Base-by-base conservation (phyloP, 2,113 vertebrate species). In the Sorex fumeus region DNA sequence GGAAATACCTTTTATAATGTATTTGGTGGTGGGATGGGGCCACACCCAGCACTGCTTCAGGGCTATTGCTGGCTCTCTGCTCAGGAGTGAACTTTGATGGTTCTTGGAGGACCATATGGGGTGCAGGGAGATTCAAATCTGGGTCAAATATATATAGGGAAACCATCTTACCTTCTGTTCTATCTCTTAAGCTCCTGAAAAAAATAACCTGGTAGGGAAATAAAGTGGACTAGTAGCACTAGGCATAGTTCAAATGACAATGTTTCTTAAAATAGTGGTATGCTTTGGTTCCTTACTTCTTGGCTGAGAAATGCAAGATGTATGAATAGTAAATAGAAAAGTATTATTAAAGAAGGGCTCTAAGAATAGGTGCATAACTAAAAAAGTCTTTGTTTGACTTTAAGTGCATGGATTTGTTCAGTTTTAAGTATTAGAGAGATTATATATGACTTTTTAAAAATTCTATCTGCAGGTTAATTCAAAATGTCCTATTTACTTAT, bases 381-480 rank as follows among this genome's bases (percentile, higher is more conserved):
- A n/a, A n/a, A n/a, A 40, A 40, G 40, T 40, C 40, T 40, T 60
- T 70, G 21, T 21, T 16, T 71, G 23, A 40, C 87, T 93, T 91
- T 34, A 90, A 60, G 36, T 10, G 36, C 8, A 25, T 9, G 80
- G 18, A 5, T 10, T 60, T 70, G 3, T 4, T 67, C 28, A 12
- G 18, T 69, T 69, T 81, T 13, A 40, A 13, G 15, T 0, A 57
- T 19, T 71, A 32, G 2, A 80, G 8, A 43, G 45, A 74, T 57
- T 50, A 6, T 15, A 43, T 30, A 8, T 77, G 30, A 23, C 60
- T 72, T 72, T 43, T 67, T 72, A 81, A 21, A n/a, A 28, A 53
- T 78, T 74, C 23, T 93, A 64, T 71, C 8, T 86, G 47, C 27
- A 86, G 43, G 89, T 71, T 11, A 66, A 92, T 45, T 69, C 34